Evolutionary conservation across 2,113 vertebrate genomes (phyloP).

Genomic region (Leuciscus idus): DNA sequence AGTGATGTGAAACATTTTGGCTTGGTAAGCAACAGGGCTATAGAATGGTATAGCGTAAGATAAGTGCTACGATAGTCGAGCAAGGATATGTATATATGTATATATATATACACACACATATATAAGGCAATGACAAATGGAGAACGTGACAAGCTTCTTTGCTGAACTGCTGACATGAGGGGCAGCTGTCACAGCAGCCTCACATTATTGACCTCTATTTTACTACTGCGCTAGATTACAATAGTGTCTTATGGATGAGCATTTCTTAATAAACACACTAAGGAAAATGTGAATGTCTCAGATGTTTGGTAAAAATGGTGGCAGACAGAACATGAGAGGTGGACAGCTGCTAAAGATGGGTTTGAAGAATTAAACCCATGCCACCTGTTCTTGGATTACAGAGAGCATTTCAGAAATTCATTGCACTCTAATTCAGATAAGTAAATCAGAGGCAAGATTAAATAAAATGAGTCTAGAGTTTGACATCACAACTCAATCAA

Average conservation of each 20-base stretch:
- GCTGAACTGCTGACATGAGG: constrained; percentile 43
- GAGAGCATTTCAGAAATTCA: background rate
- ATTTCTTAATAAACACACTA: background rate
- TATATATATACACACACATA: background rate
- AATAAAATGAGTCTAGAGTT: constrained; percentile 6
- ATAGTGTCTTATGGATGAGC: background rate
- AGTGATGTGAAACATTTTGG: background rate
- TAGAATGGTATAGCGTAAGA: background rate
- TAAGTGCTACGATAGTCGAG: background rate
- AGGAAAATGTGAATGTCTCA: background rate
- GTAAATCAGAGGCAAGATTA: background rate
- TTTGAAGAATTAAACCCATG: constrained; percentile 8
- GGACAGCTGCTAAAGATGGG: background rate
- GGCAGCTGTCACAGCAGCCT: constrained; percentile 48
- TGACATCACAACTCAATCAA: constrained; percentile 10
- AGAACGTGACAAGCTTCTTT: constrained; percentile 39
- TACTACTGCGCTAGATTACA: background rate
- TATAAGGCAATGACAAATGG: constrained; percentile 52
- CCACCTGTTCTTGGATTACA: constrained; percentile 21
- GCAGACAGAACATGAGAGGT: background rate
- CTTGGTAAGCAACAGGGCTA: background rate
- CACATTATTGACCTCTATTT: constrained; percentile 36
- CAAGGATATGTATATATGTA: background rate
- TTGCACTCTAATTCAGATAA: background rate
- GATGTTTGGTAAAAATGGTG: background rate